Evolutionary conservation across 2,113 vertebrate genomes (phyloP).

Genomic region (Tachysurus fulvidraco): DNA sequence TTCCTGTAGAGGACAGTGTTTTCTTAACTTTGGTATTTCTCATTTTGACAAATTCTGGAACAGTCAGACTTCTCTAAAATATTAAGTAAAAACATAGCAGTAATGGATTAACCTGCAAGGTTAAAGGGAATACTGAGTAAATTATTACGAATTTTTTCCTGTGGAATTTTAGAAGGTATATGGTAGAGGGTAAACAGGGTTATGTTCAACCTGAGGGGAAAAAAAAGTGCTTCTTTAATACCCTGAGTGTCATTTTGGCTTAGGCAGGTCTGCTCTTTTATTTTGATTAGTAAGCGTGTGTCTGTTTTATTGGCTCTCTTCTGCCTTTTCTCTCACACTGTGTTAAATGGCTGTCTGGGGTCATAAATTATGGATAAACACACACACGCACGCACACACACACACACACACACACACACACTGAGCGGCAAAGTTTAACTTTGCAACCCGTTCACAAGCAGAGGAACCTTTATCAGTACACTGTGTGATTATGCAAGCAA

Average conservation of each 20-base stretch:
- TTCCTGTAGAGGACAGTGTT: conserved; percentile 18
- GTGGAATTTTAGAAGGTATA: not conserved
- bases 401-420: conserved; percentile 10
- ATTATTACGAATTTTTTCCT: not conserved
- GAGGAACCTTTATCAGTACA: not conserved
- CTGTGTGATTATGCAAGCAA: not conserved
- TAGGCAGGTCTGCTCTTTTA: not conserved
- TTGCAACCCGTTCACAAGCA: conserved; percentile 25
- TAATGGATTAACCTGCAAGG: not conserved
- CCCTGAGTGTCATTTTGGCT: not conserved
- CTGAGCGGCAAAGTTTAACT: conserved; percentile 27
- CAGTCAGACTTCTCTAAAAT: not conserved
- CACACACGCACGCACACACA: not conserved
- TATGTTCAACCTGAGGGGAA: not conserved
- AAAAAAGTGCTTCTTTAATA: not conserved
- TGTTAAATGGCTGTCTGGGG: conserved; percentile 19
- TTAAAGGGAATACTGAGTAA: not conserved
- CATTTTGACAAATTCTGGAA: not conserved
- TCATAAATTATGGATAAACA: conserved; percentile 40
- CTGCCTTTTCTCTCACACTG: not conserved
- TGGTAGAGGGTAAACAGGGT: not conserved
- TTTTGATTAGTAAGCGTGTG: conserved; percentile 5
- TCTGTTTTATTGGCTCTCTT: not conserved
- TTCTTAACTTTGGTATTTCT: not conserved
- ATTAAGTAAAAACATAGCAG: not conserved